A percentile compares a stretch with the other conserved stretches of the same genome.
Conservation (phyloP, 2,797 vertebrate species). For the Champsocephalus esox region DNA sequence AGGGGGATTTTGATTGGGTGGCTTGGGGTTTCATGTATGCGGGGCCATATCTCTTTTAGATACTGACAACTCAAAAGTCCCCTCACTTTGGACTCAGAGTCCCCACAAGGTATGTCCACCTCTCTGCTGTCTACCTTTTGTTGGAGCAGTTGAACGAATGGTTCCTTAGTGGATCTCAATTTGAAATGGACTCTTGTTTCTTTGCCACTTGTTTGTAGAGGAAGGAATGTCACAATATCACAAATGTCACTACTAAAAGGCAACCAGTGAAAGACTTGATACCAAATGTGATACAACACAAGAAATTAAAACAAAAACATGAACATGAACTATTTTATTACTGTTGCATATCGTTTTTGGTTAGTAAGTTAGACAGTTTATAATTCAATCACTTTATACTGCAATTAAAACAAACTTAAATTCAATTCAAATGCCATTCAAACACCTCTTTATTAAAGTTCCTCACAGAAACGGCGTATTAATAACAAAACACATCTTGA, state of each 20-base stretch:
- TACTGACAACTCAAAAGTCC: background rate
- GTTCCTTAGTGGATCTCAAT: background rate
- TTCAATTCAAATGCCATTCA: too few relatives aligned
- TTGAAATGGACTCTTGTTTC: background rate
- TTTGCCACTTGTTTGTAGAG: too few relatives aligned
- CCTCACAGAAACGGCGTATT: too few relatives aligned
- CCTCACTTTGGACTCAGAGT: background rate
- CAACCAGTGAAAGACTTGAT: too few relatives aligned
- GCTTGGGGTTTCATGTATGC: background rate
- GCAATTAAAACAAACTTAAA: too few relatives aligned
- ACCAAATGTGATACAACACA: too few relatives aligned
- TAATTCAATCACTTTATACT: background rate
- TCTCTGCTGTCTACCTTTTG: background rate
- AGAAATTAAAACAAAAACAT: background rate
- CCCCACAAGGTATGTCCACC: background rate
- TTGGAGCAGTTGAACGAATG: background rate
- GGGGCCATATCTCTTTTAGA: background rate
- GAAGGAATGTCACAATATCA: too few relatives aligned
- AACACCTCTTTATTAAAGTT: too few relatives aligned
- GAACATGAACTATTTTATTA: background rate
- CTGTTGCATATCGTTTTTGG: background rate
- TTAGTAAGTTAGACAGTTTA: background rate
- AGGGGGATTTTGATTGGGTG: too few relatives aligned
- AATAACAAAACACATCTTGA: too few relatives aligned
- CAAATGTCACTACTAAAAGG: too few relatives aligned